A percentile compares a stretch with the other conserved stretches of the same genome.
phyloP scores from a whole-genome alignment of 2,113 vertebrate genomes.

The Chaetodon auriga region DNA sequence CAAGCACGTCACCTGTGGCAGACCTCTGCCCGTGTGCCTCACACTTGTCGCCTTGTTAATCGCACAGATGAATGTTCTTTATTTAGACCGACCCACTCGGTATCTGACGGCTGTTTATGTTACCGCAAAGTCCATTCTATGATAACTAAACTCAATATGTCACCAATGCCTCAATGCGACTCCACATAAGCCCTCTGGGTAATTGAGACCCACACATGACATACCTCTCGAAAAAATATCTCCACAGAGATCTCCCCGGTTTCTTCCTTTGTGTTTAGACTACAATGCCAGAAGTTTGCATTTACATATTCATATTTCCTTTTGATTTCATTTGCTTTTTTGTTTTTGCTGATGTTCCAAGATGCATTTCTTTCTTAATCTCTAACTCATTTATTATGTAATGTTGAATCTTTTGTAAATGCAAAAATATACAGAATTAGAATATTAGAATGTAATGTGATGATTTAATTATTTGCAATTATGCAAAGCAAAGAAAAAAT shows the following conservation, averaged over 20 bases:
- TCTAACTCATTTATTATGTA: background rate
- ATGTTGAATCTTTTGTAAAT: no score
- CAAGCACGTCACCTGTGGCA: slow-evolving; percentile 79
- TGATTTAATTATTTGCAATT: background rate
- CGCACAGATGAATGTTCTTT: slow-evolving; percentile 74
- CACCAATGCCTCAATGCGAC: slow-evolving; percentile 44
- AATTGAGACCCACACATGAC: slow-evolving; percentile 64
- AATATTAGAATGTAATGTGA: background rate
- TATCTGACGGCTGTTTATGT: slow-evolving; percentile 65
- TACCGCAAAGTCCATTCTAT: slow-evolving; percentile 59
- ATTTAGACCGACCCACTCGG: slow-evolving; percentile 73
- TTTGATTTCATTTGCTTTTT: background rate
- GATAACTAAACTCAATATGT: slow-evolving; percentile 68
- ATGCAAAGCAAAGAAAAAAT: background rate
- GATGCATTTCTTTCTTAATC: background rate
- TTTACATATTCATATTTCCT: background rate
- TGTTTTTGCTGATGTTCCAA: background rate
- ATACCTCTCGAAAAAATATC: slow-evolving; percentile 50
- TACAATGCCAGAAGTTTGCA: slow-evolving; percentile 43
- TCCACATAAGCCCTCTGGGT: slow-evolving; percentile 69
- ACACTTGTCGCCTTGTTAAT: slow-evolving; percentile 77
- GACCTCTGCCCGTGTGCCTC: slow-evolving; percentile 58
- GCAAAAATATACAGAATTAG: background rate
- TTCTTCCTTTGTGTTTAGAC: slow-evolving; percentile 47
- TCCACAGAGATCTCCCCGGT: slow-evolving; percentile 31